Evolutionary conservation across 2,888 invertebrate genomes (phyloP).

Genomic region (Nezara viridula): DNA sequence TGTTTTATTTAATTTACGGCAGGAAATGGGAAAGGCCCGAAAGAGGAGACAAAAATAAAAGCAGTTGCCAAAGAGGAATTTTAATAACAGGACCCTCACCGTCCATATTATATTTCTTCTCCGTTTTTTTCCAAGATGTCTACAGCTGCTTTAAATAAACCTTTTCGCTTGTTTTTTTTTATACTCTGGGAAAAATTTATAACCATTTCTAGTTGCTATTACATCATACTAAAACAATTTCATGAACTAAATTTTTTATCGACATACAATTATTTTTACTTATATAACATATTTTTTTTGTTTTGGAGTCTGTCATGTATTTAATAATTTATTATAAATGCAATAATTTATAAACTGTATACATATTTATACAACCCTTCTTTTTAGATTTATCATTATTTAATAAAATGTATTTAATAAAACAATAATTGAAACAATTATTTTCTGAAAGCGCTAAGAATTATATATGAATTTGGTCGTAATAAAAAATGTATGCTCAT

Average conservation of each 20-base stretch:
- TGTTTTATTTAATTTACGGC: slow-evolving; percentile 34
- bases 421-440: too few relatives aligned
- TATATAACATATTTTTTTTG: too few relatives aligned
- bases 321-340: too few relatives aligned
- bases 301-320: too few relatives aligned
- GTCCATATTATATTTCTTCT: slow-evolving; percentile 7
- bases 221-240: not conserved
- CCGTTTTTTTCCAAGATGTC: not conserved
- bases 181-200: not conserved
- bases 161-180: not conserved
- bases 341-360: too few relatives aligned
- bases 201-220: not conserved
- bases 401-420: too few relatives aligned
- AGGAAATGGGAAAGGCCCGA: slow-evolving; percentile 3
- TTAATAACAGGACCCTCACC: slow-evolving; percentile 14
- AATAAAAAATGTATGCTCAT: too few relatives aligned
- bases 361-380: too few relatives aligned
- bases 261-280: not conserved
- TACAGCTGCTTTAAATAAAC: not conserved
- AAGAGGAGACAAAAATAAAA: slow-evolving; percentile 47
- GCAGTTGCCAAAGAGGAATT: slow-evolving; percentile 48
- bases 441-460: too few relatives aligned
- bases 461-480: too few relatives aligned
- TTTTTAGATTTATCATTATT: too few relatives aligned
- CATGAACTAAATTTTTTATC: not conserved